These are phyloP conservation scores for Elephas maximus DNA, from an alignment of 2,113 vertebrate genomes.

Conservation along the genomic window DNA sequence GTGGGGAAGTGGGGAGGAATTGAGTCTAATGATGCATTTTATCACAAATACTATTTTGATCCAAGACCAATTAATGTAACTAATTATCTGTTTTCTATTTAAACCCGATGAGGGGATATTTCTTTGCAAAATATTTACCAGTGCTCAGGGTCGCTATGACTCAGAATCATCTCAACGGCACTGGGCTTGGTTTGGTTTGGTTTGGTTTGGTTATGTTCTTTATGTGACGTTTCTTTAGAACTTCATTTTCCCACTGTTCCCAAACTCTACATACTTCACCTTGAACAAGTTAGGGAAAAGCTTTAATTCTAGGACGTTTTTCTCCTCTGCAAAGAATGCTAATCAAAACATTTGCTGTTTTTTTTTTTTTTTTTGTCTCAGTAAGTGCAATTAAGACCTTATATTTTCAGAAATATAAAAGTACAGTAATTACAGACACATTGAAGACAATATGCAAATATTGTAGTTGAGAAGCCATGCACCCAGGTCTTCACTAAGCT, in stretches of 20 bases:
- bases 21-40: neutral
- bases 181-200: no score
- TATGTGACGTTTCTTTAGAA: neutral
- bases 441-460: slow-evolving; percentile 41
- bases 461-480: neutral
- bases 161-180: no score
- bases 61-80: neutral
- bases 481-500: neutral
- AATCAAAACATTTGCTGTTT: slow-evolving; percentile 55
- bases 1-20: neutral
- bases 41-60: neutral
- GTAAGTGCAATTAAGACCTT: slow-evolving; percentile 49
- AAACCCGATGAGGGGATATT: neutral
- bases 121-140: slow-evolving; percentile 23
- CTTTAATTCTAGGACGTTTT: slow-evolving; percentile 51
- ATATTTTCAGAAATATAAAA: slow-evolving; percentile 62
- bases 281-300: slow-evolving; percentile 6
- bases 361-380: slow-evolving; percentile 12
- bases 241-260: neutral
- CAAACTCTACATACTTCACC: neutral
- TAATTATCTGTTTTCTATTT: slow-evolving; percentile 31
- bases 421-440: slow-evolving; percentile 29
- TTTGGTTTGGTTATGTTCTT: neutral
- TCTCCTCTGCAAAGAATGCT: slow-evolving; percentile 40
- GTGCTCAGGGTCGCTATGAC: neutral